These are phyloP conservation scores for Aphelenchoides besseyi DNA, from an alignment of 1,140 invertebrate species.

Conservation along the genomic window DNA sequence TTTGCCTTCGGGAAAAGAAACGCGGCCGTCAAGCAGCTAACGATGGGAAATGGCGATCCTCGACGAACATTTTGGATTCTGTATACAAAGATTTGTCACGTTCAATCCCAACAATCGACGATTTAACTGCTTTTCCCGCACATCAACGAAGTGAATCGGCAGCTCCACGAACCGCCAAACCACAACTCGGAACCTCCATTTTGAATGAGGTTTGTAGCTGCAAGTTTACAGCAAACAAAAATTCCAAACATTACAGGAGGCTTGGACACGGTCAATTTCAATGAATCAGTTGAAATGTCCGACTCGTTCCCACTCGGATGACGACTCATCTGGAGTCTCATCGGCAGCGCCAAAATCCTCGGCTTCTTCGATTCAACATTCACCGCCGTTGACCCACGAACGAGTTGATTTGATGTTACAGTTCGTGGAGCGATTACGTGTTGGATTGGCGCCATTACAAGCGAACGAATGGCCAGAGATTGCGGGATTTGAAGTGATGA, in stretches of 20 bases:
- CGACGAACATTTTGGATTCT: constrained; percentile 53
- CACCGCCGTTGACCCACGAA: background rate
- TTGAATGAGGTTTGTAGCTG: too few species aligned
- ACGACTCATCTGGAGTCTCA: constrained; percentile 27
- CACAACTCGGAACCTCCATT: constrained; percentile 1
- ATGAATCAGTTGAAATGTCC: constrained; percentile 26
- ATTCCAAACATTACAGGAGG: too few species aligned
- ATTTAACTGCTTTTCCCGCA: constrained; percentile 28
- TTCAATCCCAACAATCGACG: constrained; percentile 60
- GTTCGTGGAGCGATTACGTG: constrained; percentile 24
- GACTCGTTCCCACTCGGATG: constrained; percentile 16
- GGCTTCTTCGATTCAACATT: background rate
- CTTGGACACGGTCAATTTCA: constrained; percentile 18
- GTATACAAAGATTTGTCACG: constrained; percentile 57
- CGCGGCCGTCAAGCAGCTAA: constrained; percentile 30
- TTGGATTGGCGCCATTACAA: constrained; percentile 9
- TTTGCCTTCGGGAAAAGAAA: constrained; percentile 59
- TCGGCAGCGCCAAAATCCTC: background rate
- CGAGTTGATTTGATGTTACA: constrained; percentile 23
- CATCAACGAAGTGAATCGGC: background rate
- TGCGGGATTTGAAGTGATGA: constrained; percentile 43
- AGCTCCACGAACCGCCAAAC: background rate
- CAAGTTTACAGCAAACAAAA: too few species aligned
- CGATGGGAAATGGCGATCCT: constrained; percentile 56
- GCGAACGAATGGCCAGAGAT: constrained; percentile 45